These are phyloP conservation scores for Drosophila santomea DNA, from an alignment of 1,140 invertebrate genomes.

Conservation along the genomic window DNA sequence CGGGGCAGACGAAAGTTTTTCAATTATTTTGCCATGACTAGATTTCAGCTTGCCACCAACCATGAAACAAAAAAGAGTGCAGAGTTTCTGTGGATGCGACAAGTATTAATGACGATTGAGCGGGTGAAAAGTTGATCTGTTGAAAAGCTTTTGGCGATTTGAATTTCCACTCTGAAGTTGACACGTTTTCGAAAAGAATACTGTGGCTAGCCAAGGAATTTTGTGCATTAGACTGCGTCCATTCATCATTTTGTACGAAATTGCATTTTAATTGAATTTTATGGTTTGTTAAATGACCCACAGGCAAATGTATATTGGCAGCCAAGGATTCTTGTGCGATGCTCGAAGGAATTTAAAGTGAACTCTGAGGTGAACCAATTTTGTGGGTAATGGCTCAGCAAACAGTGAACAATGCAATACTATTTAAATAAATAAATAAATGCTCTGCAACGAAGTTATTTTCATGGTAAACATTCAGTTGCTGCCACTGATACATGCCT, in stretches of 20 bases:
- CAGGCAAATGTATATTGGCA: neutral
- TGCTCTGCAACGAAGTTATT: neutral
- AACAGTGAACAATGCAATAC: neutral
- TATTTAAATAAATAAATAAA: constrained; percentile 8
- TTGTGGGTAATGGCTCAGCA: constrained; percentile 11
- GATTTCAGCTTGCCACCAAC: constrained; percentile 30
- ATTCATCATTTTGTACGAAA: constrained; percentile 33
- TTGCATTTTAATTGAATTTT: constrained; percentile 36
- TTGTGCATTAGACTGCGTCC: constrained; percentile 10
- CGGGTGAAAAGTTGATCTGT: constrained; percentile 6
- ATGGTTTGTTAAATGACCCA: constrained; percentile 19
- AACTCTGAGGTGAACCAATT: constrained; percentile 14
- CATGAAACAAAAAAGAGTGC: constrained; percentile 33
- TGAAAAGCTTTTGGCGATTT: constrained; percentile 22
- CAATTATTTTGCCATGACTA: constrained; percentile 75
- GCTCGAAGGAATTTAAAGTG: constrained; percentile 10
- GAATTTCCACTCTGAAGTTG: constrained; percentile 19
- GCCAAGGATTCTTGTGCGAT: neutral
- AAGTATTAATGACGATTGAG: constrained; percentile 62
- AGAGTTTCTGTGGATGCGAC: constrained; percentile 41
- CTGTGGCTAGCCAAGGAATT: constrained; percentile 17
- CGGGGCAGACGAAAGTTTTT: constrained; percentile 59
- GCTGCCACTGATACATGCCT: constrained; percentile 12
- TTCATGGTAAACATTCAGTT: constrained; percentile 9
- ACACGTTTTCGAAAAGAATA: constrained; percentile 26